Evolutionary conservation across 2,797 vertebrate species (phyloP).

Genomic region (Hypotaenidia philippensis): DNA sequence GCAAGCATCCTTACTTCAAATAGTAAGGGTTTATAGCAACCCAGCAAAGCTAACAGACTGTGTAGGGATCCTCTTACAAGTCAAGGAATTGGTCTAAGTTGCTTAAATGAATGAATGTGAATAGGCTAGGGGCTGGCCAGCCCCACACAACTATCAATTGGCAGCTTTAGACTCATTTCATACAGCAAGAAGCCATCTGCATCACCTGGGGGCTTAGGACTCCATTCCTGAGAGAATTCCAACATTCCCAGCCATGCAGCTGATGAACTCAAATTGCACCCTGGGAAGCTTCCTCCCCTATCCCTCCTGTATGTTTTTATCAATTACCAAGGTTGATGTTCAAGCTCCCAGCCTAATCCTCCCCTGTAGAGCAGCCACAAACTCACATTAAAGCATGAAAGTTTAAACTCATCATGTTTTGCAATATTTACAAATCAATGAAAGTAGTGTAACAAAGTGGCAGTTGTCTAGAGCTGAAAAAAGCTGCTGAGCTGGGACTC

Average conservation of each 20-base stretch:
- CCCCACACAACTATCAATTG: not conserved
- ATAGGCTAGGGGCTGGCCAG: not conserved
- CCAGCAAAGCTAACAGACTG: not conserved
- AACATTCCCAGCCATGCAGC: not conserved
- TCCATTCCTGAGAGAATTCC: not conserved
- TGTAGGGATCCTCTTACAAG: not conserved
- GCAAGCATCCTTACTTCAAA: not conserved
- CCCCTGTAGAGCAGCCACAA: not conserved
- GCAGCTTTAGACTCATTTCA: not conserved
- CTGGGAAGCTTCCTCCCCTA: not conserved
- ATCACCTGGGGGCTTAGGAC: not conserved
- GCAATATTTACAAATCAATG: conserved; percentile 47
- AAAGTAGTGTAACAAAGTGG: conserved; percentile 36
- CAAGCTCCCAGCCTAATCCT: not conserved
- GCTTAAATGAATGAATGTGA: not conserved
- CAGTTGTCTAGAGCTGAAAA: conserved; percentile 17
- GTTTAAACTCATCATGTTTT: conserved; percentile 52
- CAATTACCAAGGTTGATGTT: not conserved
- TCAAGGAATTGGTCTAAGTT: not conserved
- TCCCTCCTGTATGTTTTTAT: not conserved
- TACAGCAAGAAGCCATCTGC: not conserved
- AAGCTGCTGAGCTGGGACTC: conserved; percentile 18
- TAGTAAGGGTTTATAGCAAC: not conserved
- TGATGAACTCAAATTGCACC: not conserved
- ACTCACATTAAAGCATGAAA: conserved; percentile 50